phyloP scores from a whole-genome alignment of 92 coral and sea anemone species.

The Epizoanthus scotinus region DNA sequence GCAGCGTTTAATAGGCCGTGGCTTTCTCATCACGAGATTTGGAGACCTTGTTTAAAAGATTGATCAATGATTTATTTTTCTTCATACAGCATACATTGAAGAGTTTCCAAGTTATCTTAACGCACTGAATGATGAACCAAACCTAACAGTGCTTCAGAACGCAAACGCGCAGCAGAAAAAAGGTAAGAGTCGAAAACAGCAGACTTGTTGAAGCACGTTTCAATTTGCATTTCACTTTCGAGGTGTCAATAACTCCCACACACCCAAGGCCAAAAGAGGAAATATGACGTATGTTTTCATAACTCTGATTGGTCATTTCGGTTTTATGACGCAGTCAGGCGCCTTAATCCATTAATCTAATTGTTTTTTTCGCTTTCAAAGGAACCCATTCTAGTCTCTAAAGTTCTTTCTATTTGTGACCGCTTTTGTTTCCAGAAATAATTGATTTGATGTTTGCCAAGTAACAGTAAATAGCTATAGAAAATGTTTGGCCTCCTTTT shows the following conservation, averaged over 20 bases:
- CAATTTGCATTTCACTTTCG: conserved; percentile 45
- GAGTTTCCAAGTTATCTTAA: conserved; percentile 5
- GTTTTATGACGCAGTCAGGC: conserved; percentile 12
- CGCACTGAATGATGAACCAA: background rate
- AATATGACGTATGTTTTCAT: conserved; percentile 1
- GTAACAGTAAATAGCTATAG: background rate
- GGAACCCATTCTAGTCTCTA: background rate
- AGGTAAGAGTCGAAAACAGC: conserved; percentile 10
- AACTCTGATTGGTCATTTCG: conserved; percentile 11
- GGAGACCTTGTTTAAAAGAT: background rate
- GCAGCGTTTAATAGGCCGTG: too few species aligned
- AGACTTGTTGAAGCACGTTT: conserved; percentile 37
- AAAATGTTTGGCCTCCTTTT: background rate
- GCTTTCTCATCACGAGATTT: background rate
- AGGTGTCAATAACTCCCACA: conserved; percentile 9
- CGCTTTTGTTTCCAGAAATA: too few species aligned
- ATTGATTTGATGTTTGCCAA: background rate
- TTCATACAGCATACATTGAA: background rate
- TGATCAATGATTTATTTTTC: background rate
- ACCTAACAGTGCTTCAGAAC: background rate
- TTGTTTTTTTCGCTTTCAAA: background rate
- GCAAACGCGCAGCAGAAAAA: background rate
- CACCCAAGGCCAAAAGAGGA: conserved; percentile 21
- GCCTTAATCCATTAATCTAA: background rate
- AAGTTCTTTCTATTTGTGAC: background rate